Evolutionary conservation across 2,797 vertebrate genomes (phyloP), one percentile per base, ranked within the genome.

Genomic region (Gallinago stenura): DNA sequence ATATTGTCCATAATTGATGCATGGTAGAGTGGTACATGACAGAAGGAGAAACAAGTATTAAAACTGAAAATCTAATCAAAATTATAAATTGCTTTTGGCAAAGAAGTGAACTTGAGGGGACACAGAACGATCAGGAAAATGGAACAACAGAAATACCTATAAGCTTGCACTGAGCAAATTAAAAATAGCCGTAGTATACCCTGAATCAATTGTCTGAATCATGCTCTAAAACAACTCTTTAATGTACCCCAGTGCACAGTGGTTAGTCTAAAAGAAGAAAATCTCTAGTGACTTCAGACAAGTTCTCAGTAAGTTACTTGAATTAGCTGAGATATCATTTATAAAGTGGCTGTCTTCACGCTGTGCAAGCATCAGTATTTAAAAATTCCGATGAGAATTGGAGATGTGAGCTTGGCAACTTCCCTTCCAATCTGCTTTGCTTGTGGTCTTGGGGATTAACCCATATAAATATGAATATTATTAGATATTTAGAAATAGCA

Each of bases 151-250:
- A 76, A 95, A 72, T 10, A 54, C 54, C 61, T 66, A 35, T 14
- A 53, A 62, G 54, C 21, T 71, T 39, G n/a, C 28, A 33, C 12
- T 13, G 45, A 71, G 21, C 30, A 94, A 65, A 88, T 24, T 64
- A 83, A 75, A 93, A 91, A 71, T 65, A 94, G 46, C 43, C 21
- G 2, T 2, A 69, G 53, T 50, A 56, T 92, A 62, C 43, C 30
- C 75, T 78, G 78, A 96, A 91, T 87, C 62, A 93, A 20, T 46
- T 51, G 65, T 83, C 85, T 96, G 81, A 96, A 85, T 82, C 78
- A 90, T 30, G 43, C 62, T 70, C 75, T 18, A 10, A 83, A 79
- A 91, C 61, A 83, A 89, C 53, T 54, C 53, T 93, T 69, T 25
- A 61, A 83, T 71, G 33, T 14, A 53, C 15, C 53, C 66, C 54